Evolutionary conservation across 2,113 vertebrate genomes (phyloP), one percentile per base, ranked within the genome.

Genomic region (Phainopepla nitens): DNA sequence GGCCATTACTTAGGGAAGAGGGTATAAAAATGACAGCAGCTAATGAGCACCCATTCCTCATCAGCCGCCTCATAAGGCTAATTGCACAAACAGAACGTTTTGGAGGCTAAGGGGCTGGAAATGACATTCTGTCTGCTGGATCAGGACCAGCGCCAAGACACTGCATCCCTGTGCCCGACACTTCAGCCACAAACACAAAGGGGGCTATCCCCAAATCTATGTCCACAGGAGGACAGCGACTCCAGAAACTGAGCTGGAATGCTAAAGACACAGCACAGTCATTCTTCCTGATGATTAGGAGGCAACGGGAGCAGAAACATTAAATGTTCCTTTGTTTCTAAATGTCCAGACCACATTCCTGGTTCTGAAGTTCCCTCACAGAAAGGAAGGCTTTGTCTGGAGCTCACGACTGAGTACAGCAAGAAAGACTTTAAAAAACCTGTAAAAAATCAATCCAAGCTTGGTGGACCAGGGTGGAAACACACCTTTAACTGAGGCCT

Each of bases 1-100:
- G 11, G 13, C 91, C 81, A 82, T 96, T 72, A 84, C 66, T 95
- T 56, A 92, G 1, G 3, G 84, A 78, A 50, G 19, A 79, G 75
- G 61, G 72, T 28, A 84, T 89, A 94, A 94, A 97, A 90, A 85
- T 95, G 97, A 96, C 95, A 96, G 95, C 94, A 75, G 79, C 77
- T 97, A 96, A 97, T 92, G 65, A 83, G 78, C 66, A 90, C 69
- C 95, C 41, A 75, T 88, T 92, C 80, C 93, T 90, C 88, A 90
- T 94, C 84, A 96, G 85, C 41, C 0, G 68, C 89, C 90, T 96
- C 97, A 97, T 97, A 90, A 89, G 73, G 79, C 82, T 86, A 7
- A 96, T 97, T 96, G 94, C 57, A 81, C 77, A 86, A 90, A 88
- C 64, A 69, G 94, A 70, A 28, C 2, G 10, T 77, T 90, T 68